phyloP scores from a whole-genome alignment of 2,113 vertebrate species.

The Trematocara nigrifrons region DNA sequence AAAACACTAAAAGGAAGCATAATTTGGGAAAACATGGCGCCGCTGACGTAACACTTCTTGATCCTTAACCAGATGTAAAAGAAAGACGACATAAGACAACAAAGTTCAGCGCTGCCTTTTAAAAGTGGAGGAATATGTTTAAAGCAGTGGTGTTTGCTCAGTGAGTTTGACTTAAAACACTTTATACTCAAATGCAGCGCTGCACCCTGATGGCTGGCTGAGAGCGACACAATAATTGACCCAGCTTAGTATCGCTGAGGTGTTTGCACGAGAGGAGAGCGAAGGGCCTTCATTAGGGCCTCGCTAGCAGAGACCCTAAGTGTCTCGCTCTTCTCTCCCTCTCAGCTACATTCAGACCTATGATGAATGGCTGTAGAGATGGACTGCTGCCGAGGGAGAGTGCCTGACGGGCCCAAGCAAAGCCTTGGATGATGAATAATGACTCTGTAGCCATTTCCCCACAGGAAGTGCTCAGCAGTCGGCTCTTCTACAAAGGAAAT shows the following conservation, averaged over 20 bases:
- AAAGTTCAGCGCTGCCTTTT: neutral
- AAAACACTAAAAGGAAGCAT: neutral
- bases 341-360: slow-evolving; percentile 55
- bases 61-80: neutral
- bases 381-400: slow-evolving; percentile 67
- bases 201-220: slow-evolving; percentile 51
- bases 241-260: slow-evolving; percentile 70
- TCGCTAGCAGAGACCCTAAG: slow-evolving; percentile 31
- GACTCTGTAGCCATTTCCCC: slow-evolving; percentile 50
- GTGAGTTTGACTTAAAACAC: slow-evolving; percentile 34
- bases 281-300: slow-evolving; percentile 59
- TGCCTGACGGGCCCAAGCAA: slow-evolving; percentile 44
- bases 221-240: slow-evolving; percentile 67
- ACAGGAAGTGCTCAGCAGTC: slow-evolving; percentile 43
- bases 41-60: neutral
- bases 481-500: slow-evolving; percentile 58
- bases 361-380: slow-evolving; percentile 68
- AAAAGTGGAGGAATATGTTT: slow-evolving; percentile 16
- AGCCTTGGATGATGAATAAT: slow-evolving; percentile 70
- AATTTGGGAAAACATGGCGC: neutral
- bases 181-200: slow-evolving; percentile 28
- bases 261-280: slow-evolving; percentile 40
- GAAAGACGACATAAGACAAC: neutral
- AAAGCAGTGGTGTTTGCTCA: slow-evolving; percentile 4
- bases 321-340: slow-evolving; percentile 40